phyloP scores from a whole-genome alignment of 2,888 invertebrate genomes.

The Nomada ruficornis region DNA sequence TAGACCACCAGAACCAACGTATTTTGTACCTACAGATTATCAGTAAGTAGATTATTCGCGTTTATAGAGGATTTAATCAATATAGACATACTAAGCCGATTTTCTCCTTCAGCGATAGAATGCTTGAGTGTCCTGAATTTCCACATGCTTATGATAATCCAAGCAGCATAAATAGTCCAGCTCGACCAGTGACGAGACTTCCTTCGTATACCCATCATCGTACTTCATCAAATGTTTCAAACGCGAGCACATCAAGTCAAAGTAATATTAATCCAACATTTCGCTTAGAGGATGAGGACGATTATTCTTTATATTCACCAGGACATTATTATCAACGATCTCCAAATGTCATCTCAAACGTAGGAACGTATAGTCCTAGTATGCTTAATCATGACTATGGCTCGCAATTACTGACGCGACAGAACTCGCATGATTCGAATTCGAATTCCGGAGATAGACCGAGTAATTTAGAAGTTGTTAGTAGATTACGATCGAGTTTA shows the following conservation, averaged over 20 bases:
- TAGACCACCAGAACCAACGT: slow-evolving; percentile 77
- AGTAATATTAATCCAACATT: slow-evolving; percentile 88
- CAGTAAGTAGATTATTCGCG: slow-evolving; percentile 73
- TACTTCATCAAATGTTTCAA: slow-evolving; percentile 85
- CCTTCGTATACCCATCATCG: slow-evolving; percentile 88
- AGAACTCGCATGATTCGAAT: slow-evolving; percentile 85
- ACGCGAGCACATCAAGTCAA: slow-evolving; percentile 86
- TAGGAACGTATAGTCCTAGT: slow-evolving; percentile 72
- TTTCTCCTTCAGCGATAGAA: slow-evolving; percentile 75
- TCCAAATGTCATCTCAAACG: slow-evolving; percentile 76
- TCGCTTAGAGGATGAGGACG: slow-evolving; percentile 87
- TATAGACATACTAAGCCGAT: slow-evolving; percentile 4
- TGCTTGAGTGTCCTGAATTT: slow-evolving; percentile 81
- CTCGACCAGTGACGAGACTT: slow-evolving; percentile 82
- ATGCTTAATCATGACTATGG: slow-evolving; percentile 80
- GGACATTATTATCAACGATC: slow-evolving; percentile 84
- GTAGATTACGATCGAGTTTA: slow-evolving; percentile 91
- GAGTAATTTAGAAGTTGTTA: slow-evolving; percentile 88
- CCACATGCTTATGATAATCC: slow-evolving; percentile 86
- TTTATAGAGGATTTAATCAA: neutral
- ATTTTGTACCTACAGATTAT: slow-evolving; percentile 79
- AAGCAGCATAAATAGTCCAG: slow-evolving; percentile 84
- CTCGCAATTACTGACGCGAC: slow-evolving; percentile 81
- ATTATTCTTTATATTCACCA: slow-evolving; percentile 83
- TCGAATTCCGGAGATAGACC: slow-evolving; percentile 85